Conservation (phyloP, 2,797 vertebrate genomes). For the Chiroxiphia lanceolata region DNA sequence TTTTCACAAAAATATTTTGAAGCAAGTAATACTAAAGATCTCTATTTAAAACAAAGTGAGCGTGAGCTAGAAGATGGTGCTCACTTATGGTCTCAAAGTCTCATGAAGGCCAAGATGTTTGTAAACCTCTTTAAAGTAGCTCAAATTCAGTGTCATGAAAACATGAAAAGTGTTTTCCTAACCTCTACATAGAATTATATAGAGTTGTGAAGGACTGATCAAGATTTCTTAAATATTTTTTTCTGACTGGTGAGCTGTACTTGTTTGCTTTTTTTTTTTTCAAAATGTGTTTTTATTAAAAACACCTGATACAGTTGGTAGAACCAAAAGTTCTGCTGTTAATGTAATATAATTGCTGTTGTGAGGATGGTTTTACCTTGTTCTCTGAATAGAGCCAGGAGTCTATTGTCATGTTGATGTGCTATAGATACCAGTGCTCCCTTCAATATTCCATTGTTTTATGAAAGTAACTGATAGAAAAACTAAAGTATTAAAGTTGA, state of each 20-base stretch:
- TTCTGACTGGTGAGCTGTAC: background rate
- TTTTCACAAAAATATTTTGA: conserved; percentile 18
- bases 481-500: background rate
- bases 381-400: background rate
- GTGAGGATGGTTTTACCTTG: background rate
- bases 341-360: background rate
- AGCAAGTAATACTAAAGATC: conserved; percentile 17
- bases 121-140: background rate
- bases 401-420: background rate
- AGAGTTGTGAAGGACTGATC: background rate
- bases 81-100: background rate
- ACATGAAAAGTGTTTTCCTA: background rate
- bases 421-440: background rate
- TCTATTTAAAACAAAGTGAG: conserved; percentile 36
- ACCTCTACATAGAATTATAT: background rate
- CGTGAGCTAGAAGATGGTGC: background rate
- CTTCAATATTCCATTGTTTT: background rate
- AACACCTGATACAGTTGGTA: background rate
- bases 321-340: background rate
- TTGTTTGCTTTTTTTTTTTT: background rate
- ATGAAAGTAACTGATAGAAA: background rate
- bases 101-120: background rate
- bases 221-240: background rate
- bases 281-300: background rate
- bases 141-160: background rate